Evolutionary conservation across 2,888 invertebrate species (phyloP).

Genomic region (Ichneumoninae sp.): DNA sequence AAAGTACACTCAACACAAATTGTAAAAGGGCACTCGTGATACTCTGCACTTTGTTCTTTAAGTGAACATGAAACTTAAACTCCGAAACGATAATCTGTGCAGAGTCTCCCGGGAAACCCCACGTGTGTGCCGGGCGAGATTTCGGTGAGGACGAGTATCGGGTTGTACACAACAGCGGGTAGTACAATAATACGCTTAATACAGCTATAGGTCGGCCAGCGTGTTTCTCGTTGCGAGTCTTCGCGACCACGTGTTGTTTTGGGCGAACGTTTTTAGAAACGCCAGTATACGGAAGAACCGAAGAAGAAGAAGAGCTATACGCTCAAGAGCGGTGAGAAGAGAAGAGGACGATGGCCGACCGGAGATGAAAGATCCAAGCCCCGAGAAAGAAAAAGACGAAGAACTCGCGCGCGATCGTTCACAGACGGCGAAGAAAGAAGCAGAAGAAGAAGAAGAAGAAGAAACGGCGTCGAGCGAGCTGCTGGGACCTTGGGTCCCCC

Average conservation of each 20-base stretch:
- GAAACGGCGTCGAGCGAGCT: slow-evolving; percentile 67
- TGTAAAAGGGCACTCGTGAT: too few relatives aligned
- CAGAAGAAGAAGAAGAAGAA: slow-evolving; percentile 57
- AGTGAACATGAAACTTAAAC: neutral
- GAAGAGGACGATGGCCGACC: slow-evolving; percentile 61
- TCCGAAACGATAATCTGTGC: slow-evolving; percentile 4
- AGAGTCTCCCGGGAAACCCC: neutral
- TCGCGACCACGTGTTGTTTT: slow-evolving; percentile 78
- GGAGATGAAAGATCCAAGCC: slow-evolving; percentile 79
- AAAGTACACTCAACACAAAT: too few relatives aligned
- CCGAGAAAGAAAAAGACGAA: slow-evolving; percentile 67
- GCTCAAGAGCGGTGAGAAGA: slow-evolving; percentile 27
- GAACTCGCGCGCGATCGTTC: slow-evolving; percentile 40
- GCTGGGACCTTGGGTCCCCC: slow-evolving; percentile 77
- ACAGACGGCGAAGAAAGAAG: slow-evolving; percentile 48
- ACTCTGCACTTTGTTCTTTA: too few relatives aligned
- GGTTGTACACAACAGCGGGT: slow-evolving; percentile 10
- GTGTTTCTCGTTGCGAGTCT: slow-evolving; percentile 37
- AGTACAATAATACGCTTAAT: slow-evolving; percentile 42
- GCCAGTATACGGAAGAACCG: slow-evolving; percentile 74
- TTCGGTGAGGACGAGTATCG: neutral
- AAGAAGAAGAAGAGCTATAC: slow-evolving; percentile 17
- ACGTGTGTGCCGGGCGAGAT: neutral
- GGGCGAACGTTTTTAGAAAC: slow-evolving; percentile 79
- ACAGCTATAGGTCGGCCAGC: slow-evolving; percentile 28